Percentiles rank a stretch among this genome's conserved stretches.
Conservation (phyloP, 2,888 invertebrate genomes). For the Glaucopsyche alexis region DNA sequence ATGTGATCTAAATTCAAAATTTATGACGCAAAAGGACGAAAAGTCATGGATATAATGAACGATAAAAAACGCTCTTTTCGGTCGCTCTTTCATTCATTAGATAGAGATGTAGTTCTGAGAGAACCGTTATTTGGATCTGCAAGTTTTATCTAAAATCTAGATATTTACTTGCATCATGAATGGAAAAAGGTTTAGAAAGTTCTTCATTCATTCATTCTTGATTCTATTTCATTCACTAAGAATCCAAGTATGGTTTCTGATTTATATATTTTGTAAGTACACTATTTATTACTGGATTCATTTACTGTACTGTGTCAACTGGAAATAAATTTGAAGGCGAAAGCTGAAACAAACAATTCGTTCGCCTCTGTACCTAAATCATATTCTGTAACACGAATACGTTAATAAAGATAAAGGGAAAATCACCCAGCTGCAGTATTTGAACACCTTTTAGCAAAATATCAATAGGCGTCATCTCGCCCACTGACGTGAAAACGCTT, state of each 20-base stretch:
- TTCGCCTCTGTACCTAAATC: slow-evolving; percentile 4
- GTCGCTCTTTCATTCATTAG: neutral
- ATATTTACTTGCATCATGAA: neutral
- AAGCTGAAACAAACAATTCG: neutral
- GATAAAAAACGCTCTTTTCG: neutral
- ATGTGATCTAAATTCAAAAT: neutral
- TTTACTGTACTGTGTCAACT: too few relatives aligned
- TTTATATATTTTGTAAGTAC: neutral
- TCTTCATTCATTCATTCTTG: neutral
- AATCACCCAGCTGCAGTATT: slow-evolving; percentile 4
- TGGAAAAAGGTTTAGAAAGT: neutral
- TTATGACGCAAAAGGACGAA: neutral
- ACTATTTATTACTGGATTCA: neutral
- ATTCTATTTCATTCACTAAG: neutral
- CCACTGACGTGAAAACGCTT: neutral
- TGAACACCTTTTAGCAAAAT: slow-evolving; percentile 27
- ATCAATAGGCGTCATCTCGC: slow-evolving; percentile 19
- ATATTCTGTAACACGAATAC: slow-evolving; percentile 5
- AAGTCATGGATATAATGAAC: neutral
- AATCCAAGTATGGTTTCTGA: neutral
- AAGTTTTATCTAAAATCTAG: neutral
- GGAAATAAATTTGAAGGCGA: too few relatives aligned
- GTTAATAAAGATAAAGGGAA: slow-evolving; percentile 22
- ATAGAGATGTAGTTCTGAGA: neutral
- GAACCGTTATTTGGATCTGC: neutral